A percentile compares a stretch with the other conserved stretches of the same genome.
Evolutionary conservation across 1,140 invertebrate species (phyloP).

Genomic region (Drosophila kikkawai): DNA sequence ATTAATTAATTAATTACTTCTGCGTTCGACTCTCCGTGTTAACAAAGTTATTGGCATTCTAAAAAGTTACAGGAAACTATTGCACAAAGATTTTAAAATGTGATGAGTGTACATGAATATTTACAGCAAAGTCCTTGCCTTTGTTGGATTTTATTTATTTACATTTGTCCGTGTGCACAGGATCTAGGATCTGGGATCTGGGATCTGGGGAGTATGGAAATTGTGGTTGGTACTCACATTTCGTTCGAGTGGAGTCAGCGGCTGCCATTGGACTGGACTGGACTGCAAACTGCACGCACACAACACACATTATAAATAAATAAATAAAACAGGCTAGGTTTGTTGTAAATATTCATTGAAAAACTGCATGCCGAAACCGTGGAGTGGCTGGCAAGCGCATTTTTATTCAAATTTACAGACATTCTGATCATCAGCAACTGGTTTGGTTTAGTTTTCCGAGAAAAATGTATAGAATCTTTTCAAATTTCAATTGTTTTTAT

Average conservation of each 20-base stretch:
- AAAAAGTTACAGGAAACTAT: slow-evolving; percentile 22
- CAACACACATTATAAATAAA: slow-evolving; percentile 52
- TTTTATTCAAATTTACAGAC: slow-evolving; percentile 78
- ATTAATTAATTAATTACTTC: slow-evolving; percentile 4
- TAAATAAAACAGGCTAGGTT: slow-evolving; percentile 68
- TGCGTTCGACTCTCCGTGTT: slow-evolving; percentile 25
- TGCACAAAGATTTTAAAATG: slow-evolving; percentile 25
- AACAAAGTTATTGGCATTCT: slow-evolving; percentile 28
- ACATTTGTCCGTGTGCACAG: slow-evolving; percentile 17
- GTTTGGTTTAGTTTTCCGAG: slow-evolving; percentile 4
- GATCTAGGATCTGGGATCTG: not conserved
- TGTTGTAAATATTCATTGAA: slow-evolving; percentile 76
- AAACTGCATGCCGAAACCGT: slow-evolving; percentile 55
- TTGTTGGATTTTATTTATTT: slow-evolving; percentile 12
- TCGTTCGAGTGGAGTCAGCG: slow-evolving; percentile 27
- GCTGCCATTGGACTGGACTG: slow-evolving; percentile 31
- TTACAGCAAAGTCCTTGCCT: slow-evolving; percentile 33
- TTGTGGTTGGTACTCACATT: slow-evolving; percentile 48
- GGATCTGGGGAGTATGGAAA: slow-evolving; percentile 18
- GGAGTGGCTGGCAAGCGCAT: slow-evolving; percentile 54
- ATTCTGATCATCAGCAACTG: slow-evolving; percentile 23
- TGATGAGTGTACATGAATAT: slow-evolving; percentile 21
- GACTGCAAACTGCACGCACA: slow-evolving; percentile 26
- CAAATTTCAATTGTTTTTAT: slow-evolving; percentile 49
- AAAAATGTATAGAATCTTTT: slow-evolving; percentile 32